A percentile compares a stretch with the other conserved stretches of the same genome.
These are phyloP conservation scores for Melanaphis sacchari DNA, from an alignment of 1,140 invertebrate species.

Conservation along the genomic window DNA sequence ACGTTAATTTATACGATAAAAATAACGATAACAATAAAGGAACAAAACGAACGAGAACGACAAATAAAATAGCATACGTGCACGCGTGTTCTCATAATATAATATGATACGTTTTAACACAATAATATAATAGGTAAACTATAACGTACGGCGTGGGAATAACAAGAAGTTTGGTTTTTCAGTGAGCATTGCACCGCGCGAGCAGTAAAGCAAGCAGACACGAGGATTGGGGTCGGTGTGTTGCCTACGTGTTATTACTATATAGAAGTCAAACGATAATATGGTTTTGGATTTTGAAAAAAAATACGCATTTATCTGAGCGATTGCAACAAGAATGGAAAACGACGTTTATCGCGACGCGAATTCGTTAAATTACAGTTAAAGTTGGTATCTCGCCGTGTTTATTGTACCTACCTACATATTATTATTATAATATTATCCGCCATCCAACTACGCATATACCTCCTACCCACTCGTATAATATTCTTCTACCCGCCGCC, in stretches of 20 bases:
- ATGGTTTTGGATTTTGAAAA: neutral
- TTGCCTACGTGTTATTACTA: neutral
- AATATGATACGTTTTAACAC: neutral
- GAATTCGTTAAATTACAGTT: neutral
- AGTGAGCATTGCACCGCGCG: neutral
- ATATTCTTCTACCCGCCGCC: neutral
- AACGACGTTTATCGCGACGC: neutral
- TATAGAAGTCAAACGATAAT: neutral
- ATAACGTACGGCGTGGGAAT: neutral
- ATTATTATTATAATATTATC: too few relatives aligned
- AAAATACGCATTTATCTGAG: neutral
- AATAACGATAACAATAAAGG: slow-evolving; percentile 13
- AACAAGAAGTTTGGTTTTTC: neutral
- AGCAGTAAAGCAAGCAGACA: neutral
- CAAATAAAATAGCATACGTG: neutral
- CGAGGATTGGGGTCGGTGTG: neutral
- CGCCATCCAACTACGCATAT: neutral
- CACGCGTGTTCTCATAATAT: too few relatives aligned
- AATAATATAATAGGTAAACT: slow-evolving; percentile 2
- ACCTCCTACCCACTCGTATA: too few relatives aligned
- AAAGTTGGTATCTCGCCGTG: neutral
- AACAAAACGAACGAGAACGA: neutral
- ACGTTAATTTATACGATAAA: neutral
- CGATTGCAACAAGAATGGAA: neutral
- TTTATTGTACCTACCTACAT: neutral